A percentile compares a stretch with the other conserved stretches of the same genome.
Conservation (phyloP, 2,888 invertebrate species). For the Ormyrus thymus region DNA sequence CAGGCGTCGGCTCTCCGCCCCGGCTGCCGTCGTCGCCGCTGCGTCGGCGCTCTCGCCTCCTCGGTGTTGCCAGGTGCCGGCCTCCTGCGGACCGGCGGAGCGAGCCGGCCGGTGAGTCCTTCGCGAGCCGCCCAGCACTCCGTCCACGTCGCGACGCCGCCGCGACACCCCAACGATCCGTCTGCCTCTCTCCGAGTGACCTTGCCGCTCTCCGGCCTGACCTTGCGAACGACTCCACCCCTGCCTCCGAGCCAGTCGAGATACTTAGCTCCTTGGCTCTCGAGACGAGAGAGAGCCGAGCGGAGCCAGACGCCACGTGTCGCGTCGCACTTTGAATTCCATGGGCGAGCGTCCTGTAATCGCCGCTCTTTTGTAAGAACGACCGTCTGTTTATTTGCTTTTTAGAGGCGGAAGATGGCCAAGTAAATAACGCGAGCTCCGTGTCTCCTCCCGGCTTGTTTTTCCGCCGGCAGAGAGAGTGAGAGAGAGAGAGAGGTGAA, state of each 20-base stretch:
- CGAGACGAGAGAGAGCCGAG: neutral
- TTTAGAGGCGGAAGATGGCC: neutral
- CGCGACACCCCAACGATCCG: neutral
- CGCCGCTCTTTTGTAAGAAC: neutral
- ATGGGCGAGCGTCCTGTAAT: too few species aligned
- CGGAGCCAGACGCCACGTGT: neutral
- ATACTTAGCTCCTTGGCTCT: slow-evolving; percentile 8
- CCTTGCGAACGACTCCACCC: slow-evolving; percentile 1
- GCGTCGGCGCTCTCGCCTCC: slow-evolving; percentile 50
- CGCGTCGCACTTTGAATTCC: slow-evolving; percentile 19
- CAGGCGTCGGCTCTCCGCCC: slow-evolving; percentile 56
- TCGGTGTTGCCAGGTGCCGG: slow-evolving; percentile 65
- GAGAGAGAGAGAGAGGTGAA: neutral
- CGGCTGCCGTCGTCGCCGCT: slow-evolving; percentile 17
- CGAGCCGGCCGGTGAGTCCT: slow-evolving; percentile 30
- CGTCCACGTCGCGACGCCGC: slow-evolving; percentile 30
- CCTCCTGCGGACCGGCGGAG: neutral
- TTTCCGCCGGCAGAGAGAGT: neutral
- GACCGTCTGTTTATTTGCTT: neutral
- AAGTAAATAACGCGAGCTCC: neutral
- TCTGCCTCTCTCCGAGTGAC: neutral
- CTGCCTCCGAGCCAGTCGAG: neutral
- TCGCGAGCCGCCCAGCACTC: slow-evolving; percentile 1
- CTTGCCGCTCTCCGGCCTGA: slow-evolving; percentile 1
- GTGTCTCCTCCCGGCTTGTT: neutral